These are phyloP conservation scores for Enchytraeus crypticus DNA, from an alignment of 2,888 invertebrate species.

Conservation along the genomic window DNA sequence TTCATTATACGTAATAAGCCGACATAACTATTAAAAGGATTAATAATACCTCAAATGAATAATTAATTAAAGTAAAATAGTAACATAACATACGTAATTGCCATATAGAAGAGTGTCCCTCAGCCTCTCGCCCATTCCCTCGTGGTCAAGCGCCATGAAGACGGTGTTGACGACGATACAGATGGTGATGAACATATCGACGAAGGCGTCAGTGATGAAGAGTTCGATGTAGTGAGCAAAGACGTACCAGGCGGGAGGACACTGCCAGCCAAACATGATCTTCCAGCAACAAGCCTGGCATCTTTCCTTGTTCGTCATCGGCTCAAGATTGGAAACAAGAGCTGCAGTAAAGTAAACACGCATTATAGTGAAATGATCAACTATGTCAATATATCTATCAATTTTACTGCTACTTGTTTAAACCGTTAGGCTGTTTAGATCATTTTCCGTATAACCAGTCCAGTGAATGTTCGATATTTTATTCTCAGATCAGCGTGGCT, in stretches of 20 bases:
- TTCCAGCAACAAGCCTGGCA: constrained; percentile 36
- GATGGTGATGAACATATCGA: constrained; percentile 92
- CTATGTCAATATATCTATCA: neutral
- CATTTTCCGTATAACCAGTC: neutral
- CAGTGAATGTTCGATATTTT: too few species aligned
- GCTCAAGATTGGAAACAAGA: too few species aligned
- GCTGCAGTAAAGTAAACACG: too few species aligned
- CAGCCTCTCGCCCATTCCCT: constrained; percentile 75
- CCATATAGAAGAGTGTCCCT: constrained; percentile 78
- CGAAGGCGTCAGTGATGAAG: constrained; percentile 93
- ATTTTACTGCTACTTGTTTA: neutral
- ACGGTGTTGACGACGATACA: constrained; percentile 95
- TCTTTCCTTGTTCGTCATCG: constrained; percentile 24
- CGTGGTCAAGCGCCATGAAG: constrained; percentile 94
- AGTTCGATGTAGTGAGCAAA: constrained; percentile 74
- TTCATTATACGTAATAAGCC: too few species aligned
- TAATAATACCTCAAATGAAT: neutral
- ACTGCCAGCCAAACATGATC: constrained; percentile 65
- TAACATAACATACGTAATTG: constrained; percentile 71
- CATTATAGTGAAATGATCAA: too few species aligned
- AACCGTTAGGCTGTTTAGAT: neutral
- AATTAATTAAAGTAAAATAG: neutral
- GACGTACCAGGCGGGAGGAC: constrained; percentile 61
- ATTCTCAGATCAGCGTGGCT: too few species aligned
- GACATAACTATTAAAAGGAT: neutral